phyloP scores from a whole-genome alignment of 2,113 vertebrate species.

The Willisornis vidua region DNA sequence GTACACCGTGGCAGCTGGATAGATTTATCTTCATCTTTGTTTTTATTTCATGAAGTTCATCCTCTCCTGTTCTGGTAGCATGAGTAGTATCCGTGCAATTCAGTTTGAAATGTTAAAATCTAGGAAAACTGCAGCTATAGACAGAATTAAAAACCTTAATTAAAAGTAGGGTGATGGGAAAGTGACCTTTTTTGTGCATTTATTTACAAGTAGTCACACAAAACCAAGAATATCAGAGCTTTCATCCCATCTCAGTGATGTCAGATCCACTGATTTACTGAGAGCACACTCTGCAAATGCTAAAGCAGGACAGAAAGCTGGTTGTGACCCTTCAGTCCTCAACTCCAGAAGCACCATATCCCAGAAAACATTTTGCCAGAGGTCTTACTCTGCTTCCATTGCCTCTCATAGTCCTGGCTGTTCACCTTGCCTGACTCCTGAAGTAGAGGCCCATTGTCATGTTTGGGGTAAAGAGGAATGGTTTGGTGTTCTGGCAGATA shows the following conservation, averaged over 20 bases:
- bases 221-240: not conserved
- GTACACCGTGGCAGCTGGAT: not conserved
- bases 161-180: not conserved
- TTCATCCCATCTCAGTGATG: not conserved
- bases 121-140: not conserved
- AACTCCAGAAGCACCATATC: not conserved
- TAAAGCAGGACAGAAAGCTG: not conserved
- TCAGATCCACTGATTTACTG: not conserved
- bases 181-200: not conserved
- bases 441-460: rapidly evolving
- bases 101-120: not conserved
- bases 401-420: not conserved
- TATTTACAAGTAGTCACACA: not conserved
- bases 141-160: not conserved
- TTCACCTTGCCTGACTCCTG: not conserved
- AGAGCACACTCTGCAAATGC: not conserved
- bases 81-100: not conserved
- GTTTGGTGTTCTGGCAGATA: not conserved
- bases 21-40: conserved; percentile 22
- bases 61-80: not conserved
- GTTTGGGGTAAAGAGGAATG: not conserved
- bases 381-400: not conserved
- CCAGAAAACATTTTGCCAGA: not conserved
- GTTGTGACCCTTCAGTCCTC: not conserved
- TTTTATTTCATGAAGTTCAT: conserved; percentile 12